Base-by-base conservation (phyloP, 2,888 invertebrate genomes). In the Odontocolon sp. region DNA sequence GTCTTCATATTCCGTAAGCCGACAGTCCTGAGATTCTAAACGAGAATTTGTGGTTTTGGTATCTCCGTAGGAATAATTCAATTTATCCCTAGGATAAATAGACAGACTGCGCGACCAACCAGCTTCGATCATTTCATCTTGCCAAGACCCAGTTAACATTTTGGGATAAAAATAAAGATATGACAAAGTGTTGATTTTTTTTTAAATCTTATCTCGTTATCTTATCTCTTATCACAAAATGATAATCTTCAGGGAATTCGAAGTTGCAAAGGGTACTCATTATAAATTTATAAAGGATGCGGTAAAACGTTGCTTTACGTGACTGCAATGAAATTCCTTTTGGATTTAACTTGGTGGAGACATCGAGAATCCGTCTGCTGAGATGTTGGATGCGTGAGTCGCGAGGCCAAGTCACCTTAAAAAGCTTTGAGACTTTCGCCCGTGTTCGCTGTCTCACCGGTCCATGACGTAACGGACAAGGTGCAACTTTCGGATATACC, bases 381-480 rank as follows among this genome's bases (percentile, higher is more conserved):
- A 8, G 9, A 18, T 31, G 4, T 31, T 18, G 3, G 42, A 52
- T 9, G 31, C 28, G 40, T 40, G 72, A 59, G 66, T 14, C 47
- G 23, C 67, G 77, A 68, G 72, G 64, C 77, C 70, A 31, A 40
- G 36, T 71, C 56, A 21, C 68, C 64, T 77, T 50, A 77, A 77
- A 77, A 72, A 69, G 72, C 68, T 77, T 64, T 33, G 36, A 36
- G 77, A 69, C 77, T 77, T 72, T 77, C 72, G 77, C 72, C 57
- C 21, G 36, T 38, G 56, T 47, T 47, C 26, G 52, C 38, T 52
- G 72, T 72, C 61, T 67, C 57, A 72, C 77, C 68, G 77, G 72
- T 77, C 63, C 68, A 45, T 72, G 72, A 77, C 77, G 77, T 45
- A 77, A 77, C 23, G 71, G 36, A 68, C 38, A 68, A 59, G 68